Evolutionary conservation across 2,888 invertebrate species (phyloP).

Genomic region (Anaspis maculata): DNA sequence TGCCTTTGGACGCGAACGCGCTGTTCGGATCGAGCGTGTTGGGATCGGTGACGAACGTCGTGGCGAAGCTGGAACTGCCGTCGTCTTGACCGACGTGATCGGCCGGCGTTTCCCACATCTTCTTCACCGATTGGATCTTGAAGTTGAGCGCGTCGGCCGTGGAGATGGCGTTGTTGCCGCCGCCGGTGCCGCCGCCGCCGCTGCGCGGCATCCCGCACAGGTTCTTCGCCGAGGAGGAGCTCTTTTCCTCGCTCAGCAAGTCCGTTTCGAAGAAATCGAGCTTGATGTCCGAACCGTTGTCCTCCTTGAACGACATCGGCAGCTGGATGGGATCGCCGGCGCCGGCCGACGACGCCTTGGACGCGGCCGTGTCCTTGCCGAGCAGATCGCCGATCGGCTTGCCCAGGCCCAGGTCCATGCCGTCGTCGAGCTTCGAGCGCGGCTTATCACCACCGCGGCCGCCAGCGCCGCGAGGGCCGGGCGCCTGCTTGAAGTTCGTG

Average conservation of each 20-base stretch:
- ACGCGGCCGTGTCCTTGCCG: slow-evolving; percentile 40
- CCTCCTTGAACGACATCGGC: slow-evolving; percentile 70
- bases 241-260: slow-evolving; percentile 65
- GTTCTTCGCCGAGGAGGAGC: slow-evolving; percentile 41
- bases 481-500: slow-evolving; percentile 76
- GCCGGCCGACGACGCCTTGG: slow-evolving; percentile 27
- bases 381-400: slow-evolving; percentile 44
- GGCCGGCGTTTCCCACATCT: slow-evolving; percentile 60
- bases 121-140: slow-evolving; percentile 91
- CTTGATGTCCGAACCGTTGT: slow-evolving; percentile 76
- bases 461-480: slow-evolving; percentile 46
- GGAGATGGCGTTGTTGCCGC: slow-evolving; percentile 64
- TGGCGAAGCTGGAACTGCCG: slow-evolving; percentile 30
- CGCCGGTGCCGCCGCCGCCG: slow-evolving; percentile 51
- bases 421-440: slow-evolving; percentile 50
- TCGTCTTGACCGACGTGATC: slow-evolving; percentile 50
- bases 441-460: slow-evolving; percentile 47
- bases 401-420: slow-evolving; percentile 41
- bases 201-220: slow-evolving; percentile 46
- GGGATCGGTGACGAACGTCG: slow-evolving; percentile 41
- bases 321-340: slow-evolving; percentile 40
- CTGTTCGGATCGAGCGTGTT: slow-evolving; percentile 41
- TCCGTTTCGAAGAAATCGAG: slow-evolving; percentile 88
- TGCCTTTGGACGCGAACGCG: slow-evolving; percentile 34
- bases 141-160: slow-evolving; percentile 81